Percentiles rank a stretch among this genome's conserved stretches.
Evolutionary conservation across 2,113 vertebrate genomes (phyloP).

Genomic region (Natator depressus): DNA sequence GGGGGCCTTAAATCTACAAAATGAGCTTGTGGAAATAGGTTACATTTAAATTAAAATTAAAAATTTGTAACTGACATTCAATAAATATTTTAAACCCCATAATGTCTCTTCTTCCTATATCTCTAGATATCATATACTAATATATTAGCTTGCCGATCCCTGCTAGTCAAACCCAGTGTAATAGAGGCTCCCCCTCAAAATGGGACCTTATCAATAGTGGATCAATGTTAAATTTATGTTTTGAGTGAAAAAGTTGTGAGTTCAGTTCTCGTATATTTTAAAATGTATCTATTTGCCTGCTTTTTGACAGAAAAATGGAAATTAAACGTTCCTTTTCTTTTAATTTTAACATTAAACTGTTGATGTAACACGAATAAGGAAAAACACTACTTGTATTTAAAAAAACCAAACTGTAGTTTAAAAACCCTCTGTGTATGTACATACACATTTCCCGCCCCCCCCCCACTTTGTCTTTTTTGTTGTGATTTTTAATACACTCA

Average conservation of each 20-base stretch:
- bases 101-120: rapidly evolving
- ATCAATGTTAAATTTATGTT: not conserved
- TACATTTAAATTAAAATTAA: not conserved
- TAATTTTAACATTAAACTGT: not conserved
- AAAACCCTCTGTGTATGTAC: not conserved
- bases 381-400: not conserved
- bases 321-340: not conserved
- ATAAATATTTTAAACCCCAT: rapidly evolving
- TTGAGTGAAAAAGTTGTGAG: not conserved
- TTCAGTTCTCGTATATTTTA: not conserved
- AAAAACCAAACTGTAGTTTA: not conserved
- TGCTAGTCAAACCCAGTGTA: rapidly evolving
- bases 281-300: not conserved
- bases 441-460: not conserved
- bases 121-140: rapidly evolving
- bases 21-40: not conserved
- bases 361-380: not conserved
- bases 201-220: not conserved
- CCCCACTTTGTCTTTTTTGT: not conserved
- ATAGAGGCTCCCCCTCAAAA: not conserved
- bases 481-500: not conserved
- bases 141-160: not conserved
- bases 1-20: not conserved
- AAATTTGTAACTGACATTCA: not conserved
- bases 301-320: not conserved